phyloP scores from a whole-genome alignment of 2,113 vertebrate genomes.

The Phalacrocorax carbo region DNA sequence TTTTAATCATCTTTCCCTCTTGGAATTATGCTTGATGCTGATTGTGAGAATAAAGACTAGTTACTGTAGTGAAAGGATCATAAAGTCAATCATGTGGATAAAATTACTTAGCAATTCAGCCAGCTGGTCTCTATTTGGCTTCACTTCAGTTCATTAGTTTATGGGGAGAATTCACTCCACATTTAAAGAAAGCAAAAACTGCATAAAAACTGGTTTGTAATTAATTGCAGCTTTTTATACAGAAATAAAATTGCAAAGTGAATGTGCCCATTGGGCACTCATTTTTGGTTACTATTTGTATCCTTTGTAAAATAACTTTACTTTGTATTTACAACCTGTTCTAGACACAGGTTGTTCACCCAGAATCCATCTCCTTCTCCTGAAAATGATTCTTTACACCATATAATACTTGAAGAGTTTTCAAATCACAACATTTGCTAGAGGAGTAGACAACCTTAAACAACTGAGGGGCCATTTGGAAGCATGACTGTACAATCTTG shows the following conservation, averaged over 20 bases:
- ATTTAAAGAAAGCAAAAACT: conserved; percentile 76
- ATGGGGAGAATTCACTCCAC: conserved; percentile 76
- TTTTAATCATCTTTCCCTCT: conserved; percentile 83
- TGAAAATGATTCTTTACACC: neutral
- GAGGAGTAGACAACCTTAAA: conserved; percentile 25
- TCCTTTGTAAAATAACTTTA: conserved; percentile 40
- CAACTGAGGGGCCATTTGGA: conserved; percentile 40
- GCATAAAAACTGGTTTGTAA: conserved; percentile 77
- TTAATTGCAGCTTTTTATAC: conserved; percentile 77
- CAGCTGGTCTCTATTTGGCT: conserved; percentile 87
- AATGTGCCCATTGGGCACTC: conserved; percentile 24
- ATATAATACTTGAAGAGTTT: conserved; percentile 21
- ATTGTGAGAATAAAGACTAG: conserved; percentile 93
- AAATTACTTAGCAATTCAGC: conserved; percentile 92
- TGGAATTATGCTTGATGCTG: conserved; percentile 81
- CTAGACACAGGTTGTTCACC: neutral
- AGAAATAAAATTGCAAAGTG: conserved; percentile 65
- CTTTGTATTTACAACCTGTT: conserved; percentile 33
- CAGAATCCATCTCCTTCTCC: neutral
- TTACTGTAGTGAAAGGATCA: conserved; percentile 90
- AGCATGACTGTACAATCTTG: conserved; percentile 2
- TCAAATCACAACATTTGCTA: conserved; percentile 47
- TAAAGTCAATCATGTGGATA: conserved; percentile 96
- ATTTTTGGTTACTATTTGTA: conserved; percentile 49
- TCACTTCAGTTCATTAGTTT: conserved; percentile 82